phyloP scores from a whole-genome alignment of 1,140 invertebrate species.

The Drosophila watanabei region DNA sequence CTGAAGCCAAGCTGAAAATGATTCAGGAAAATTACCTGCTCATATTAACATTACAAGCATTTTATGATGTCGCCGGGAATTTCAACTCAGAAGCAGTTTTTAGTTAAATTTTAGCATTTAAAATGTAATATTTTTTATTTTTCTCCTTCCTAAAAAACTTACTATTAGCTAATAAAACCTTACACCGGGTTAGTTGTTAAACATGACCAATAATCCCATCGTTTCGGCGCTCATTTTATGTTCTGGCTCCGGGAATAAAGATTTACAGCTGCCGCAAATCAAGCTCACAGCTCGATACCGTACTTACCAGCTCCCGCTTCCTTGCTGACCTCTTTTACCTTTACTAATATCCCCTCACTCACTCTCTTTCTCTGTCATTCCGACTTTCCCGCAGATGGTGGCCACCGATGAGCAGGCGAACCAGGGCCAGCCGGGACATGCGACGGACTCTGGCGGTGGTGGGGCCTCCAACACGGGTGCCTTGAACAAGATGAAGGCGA shows the following conservation, averaged over 20 bases:
- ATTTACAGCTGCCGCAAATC: slow-evolving; percentile 64
- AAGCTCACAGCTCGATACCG: slow-evolving; percentile 49
- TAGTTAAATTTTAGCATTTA: not conserved
- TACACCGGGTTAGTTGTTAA: not conserved
- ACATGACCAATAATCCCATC: slow-evolving; percentile 37
- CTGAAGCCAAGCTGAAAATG: slow-evolving; percentile 25
- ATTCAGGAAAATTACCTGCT: slow-evolving; percentile 16
- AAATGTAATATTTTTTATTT: not conserved
- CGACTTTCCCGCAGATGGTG: slow-evolving; percentile 88
- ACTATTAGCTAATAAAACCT: slow-evolving; percentile 11
- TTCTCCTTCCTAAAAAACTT: not conserved
- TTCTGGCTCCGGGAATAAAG: slow-evolving; percentile 48
- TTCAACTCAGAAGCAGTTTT: not conserved
- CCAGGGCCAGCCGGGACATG: slow-evolving; percentile 86
- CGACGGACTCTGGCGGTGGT: slow-evolving; percentile 86
- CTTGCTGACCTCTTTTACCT: not conserved
- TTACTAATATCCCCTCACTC: slow-evolving; percentile 8
- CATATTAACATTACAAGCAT: slow-evolving; percentile 34
- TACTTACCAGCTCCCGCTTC: slow-evolving; percentile 6
- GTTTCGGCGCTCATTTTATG: slow-evolving; percentile 13
- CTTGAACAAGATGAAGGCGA: slow-evolving; percentile 93
- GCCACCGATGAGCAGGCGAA: slow-evolving; percentile 89
- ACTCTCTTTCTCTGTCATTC: not conserved
- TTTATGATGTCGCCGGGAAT: not conserved
- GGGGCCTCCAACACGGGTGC: slow-evolving; percentile 86